Evolutionary conservation across 2,888 invertebrate species (phyloP).

Genomic region (Ectemnius lituratus): DNA sequence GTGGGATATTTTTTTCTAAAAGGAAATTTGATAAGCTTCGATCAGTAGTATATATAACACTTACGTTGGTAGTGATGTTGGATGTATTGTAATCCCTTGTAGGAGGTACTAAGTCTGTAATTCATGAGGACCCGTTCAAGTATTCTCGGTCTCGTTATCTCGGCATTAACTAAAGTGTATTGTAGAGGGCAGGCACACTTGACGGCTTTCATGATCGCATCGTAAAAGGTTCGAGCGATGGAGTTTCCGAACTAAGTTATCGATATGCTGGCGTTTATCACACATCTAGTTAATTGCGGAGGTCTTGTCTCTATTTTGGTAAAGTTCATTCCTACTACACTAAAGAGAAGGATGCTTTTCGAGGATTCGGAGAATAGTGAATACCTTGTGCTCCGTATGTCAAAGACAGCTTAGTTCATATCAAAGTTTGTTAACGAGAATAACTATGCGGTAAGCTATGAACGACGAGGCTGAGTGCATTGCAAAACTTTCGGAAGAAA

Average conservation of each 20-base stretch:
- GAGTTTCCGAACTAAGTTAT: conserved; percentile 20
- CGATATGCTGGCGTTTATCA: not conserved
- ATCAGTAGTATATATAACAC: conserved; percentile 11
- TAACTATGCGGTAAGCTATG: conserved; percentile 47
- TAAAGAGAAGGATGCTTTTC: not conserved
- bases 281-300: not conserved
- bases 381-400: conserved; percentile 10
- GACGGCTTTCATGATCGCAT: conserved; percentile 35
- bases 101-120: conserved; percentile 61
- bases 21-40: no score
- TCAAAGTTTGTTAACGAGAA: conserved; percentile 55
- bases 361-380: not conserved
- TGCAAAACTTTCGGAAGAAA: conserved; percentile 46
- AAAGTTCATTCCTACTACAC: no score
- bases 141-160: conserved; percentile 53
- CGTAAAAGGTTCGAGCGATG: conserved; percentile 21
- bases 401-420: conserved; percentile 26
- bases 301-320: no score
- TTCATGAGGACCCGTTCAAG: conserved; percentile 56
- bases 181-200: conserved; percentile 21
- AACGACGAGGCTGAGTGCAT: conserved; percentile 43
- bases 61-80: conserved; percentile 44
- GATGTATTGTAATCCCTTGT: conserved; percentile 50
- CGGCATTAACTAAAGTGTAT: conserved; percentile 50
- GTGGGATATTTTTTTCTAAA: no score